Evolutionary conservation across 2,888 invertebrate genomes (phyloP).

Genomic region (Hypselothyrea guttata): DNA sequence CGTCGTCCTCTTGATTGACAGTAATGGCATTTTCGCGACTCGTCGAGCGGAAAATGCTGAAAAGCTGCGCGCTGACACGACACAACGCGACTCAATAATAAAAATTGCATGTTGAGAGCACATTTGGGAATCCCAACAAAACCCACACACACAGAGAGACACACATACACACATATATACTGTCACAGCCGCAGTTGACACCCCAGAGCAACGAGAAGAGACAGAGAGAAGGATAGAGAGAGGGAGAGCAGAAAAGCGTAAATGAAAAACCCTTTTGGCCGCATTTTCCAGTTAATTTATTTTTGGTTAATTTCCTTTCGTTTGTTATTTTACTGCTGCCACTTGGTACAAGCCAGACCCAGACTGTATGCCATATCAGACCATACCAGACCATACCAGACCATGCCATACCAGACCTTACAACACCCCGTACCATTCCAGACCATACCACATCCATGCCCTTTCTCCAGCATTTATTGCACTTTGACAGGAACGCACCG

Average conservation of each 20-base stretch:
- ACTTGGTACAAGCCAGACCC: conserved; percentile 31
- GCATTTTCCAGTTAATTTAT: conserved; percentile 74
- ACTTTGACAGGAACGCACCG: conserved; percentile 66
- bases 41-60: conserved; percentile 74
- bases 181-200: conserved; percentile 55
- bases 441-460: conserved; percentile 21
- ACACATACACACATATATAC: not conserved
- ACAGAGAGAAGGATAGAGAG: not conserved
- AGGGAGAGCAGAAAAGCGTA: conserved; percentile 34
- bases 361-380: not conserved
- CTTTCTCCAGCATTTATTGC: conserved; percentile 64
- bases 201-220: conserved; percentile 36
- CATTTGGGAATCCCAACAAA: conserved; percentile 71
- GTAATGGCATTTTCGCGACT: conserved; percentile 78
- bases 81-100: conserved; percentile 74
- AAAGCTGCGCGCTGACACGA: conserved; percentile 72
- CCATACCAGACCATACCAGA: conserved; percentile 11
- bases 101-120: conserved; percentile 75
- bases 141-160: conserved; percentile 3
- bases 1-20: conserved; percentile 64
- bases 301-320: conserved; percentile 73
- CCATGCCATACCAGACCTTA: conserved; percentile 3
- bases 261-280: conserved; percentile 63
- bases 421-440: conserved; percentile 26
- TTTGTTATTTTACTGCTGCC: conserved; percentile 71